A percentile compares a stretch with the other conserved stretches of the same genome.
These are phyloP conservation scores for Micromesistius poutassou DNA, from an alignment of 2,797 vertebrate species.

Conservation along the genomic window DNA sequence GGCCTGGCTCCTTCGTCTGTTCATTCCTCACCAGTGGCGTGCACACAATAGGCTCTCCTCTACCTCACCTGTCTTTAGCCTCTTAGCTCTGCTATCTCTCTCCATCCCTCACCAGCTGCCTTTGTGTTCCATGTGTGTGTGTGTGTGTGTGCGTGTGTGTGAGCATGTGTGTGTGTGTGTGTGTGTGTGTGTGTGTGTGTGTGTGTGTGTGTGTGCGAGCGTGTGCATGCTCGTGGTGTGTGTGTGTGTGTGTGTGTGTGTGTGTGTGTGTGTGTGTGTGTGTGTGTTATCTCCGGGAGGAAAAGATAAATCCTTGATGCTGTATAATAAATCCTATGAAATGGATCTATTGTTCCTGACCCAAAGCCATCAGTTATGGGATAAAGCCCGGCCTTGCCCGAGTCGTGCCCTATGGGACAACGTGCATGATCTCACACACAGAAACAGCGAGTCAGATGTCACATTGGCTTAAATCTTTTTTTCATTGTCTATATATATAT, in stretches of 20 bases:
- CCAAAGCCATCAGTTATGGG: background rate
- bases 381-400: background rate
- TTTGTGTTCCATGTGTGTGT: too few relatives aligned
- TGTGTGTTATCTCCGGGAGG: background rate
- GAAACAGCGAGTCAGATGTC: background rate
- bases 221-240: too few relatives aligned
- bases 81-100: too few relatives aligned
- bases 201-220: too few relatives aligned
- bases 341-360: background rate
- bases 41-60: background rate
- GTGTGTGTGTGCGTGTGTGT: too few relatives aligned
- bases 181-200: background rate
- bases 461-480: conserved; percentile 20
- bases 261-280: background rate
- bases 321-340: background rate
- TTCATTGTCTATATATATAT: conserved; percentile 3
- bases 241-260: too few relatives aligned
- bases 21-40: background rate
- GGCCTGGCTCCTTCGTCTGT: background rate
- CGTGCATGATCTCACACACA: background rate
- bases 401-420: conserved; percentile 7
- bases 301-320: background rate
- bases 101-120: too few relatives aligned
- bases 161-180: too few relatives aligned
- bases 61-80: background rate